Conservation (phyloP, 1,140 invertebrate species). For the Telenomus remus region DNA sequence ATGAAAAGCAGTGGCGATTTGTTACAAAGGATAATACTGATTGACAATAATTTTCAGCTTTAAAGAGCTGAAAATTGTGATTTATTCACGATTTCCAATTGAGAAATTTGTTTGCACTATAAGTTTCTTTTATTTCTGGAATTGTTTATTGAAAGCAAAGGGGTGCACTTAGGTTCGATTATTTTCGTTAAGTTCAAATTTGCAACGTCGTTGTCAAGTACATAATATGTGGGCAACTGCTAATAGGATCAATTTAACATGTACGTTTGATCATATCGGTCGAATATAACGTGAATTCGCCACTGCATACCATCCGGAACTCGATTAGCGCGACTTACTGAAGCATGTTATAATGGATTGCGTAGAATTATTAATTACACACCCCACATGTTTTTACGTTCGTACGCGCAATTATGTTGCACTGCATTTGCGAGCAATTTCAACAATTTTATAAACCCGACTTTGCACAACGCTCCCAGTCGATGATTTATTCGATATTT, state of each 20-base stretch:
- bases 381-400: conserved; percentile 53
- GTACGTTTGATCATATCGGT: conserved; percentile 59
- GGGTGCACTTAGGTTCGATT: conserved; percentile 1
- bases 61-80: not conserved
- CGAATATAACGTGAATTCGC: conserved; percentile 57
- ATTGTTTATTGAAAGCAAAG: not conserved
- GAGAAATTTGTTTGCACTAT: conserved; percentile 1
- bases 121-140: not conserved
- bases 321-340: conserved; percentile 59
- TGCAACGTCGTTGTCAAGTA: conserved; percentile 55
- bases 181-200: conserved; percentile 39
- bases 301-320: conserved; percentile 54
- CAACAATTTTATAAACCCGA: conserved; percentile 48
- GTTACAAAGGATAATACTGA: conserved; percentile 7
- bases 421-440: conserved; percentile 38
- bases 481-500: conserved; percentile 39
- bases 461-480: conserved; percentile 23
- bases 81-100: conserved; percentile 4
- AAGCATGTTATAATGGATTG: conserved; percentile 55
- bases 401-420: conserved; percentile 40
- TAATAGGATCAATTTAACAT: conserved; percentile 61
- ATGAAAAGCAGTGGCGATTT: conserved; percentile 24
- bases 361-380: conserved; percentile 58
- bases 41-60: conserved; percentile 18
- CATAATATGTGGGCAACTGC: conserved; percentile 54